Evolutionary conservation across 2,888 invertebrate species (phyloP).

Genomic region (Serripes groenlandicus): DNA sequence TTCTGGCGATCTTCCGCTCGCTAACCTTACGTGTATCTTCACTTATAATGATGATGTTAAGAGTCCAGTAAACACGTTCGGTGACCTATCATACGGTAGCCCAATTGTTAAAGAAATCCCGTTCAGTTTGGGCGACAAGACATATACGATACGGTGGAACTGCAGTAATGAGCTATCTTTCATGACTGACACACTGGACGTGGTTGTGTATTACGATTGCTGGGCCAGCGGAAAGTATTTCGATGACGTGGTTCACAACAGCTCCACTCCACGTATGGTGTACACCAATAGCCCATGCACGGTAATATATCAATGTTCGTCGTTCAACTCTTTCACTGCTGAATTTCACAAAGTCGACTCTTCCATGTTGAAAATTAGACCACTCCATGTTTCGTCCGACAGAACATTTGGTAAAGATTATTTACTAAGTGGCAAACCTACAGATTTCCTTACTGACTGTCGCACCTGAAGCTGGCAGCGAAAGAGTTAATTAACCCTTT

Average conservation of each 20-base stretch:
- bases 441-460: too few relatives aligned
- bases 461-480: too few relatives aligned
- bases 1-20: constrained; percentile 14
- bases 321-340: too few relatives aligned
- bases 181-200: background rate
- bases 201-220: constrained; percentile 32
- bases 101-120: background rate
- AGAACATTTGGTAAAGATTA: too few relatives aligned
- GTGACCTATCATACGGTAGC: constrained; percentile 1
- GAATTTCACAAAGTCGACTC: too few relatives aligned
- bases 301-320: background rate
- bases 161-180: constrained; percentile 17
- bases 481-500: too few relatives aligned
- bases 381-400: too few relatives aligned
- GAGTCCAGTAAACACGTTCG: background rate
- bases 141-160: constrained; percentile 1
- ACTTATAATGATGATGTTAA: constrained; percentile 1
- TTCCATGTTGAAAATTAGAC: too few relatives aligned
- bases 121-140: background rate
- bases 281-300: background rate
- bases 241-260: background rate
- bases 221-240: constrained; percentile 17
- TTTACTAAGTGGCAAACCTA: too few relatives aligned
- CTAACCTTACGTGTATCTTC: constrained; percentile 22
- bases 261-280: background rate